Percentiles rank a stretch among this genome's conserved stretches.
Conservation (phyloP, 2,888 invertebrate species). For the Hartigia nigra region DNA sequence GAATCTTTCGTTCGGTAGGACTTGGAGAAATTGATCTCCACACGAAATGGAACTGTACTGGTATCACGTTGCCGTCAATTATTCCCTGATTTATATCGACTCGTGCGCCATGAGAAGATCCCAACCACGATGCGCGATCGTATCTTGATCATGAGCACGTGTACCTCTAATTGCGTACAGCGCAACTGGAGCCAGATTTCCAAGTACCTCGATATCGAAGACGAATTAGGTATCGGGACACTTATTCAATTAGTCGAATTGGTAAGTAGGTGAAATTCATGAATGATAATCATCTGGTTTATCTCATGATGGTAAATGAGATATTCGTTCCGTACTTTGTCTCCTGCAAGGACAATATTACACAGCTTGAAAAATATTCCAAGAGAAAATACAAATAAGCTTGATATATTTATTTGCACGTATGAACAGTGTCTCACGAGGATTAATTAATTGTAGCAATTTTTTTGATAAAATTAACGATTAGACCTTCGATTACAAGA, state of each 20-base stretch:
- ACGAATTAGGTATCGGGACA: constrained; percentile 3
- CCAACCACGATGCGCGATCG: constrained; percentile 11
- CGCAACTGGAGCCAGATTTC: constrained; percentile 5
- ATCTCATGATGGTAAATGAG: background rate
- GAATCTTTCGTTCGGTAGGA: background rate
- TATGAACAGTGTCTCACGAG: background rate
- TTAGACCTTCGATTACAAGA: background rate
- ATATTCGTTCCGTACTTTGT: background rate
- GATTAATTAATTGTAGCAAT: background rate
- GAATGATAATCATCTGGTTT: background rate
- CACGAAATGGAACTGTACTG: constrained; percentile 19
- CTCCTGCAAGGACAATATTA: background rate
- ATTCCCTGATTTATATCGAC: constrained; percentile 25
- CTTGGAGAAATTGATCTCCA: constrained; percentile 1
- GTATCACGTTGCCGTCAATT: constrained; percentile 30
- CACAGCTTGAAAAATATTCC: background rate
- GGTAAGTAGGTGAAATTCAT: constrained; percentile 6
- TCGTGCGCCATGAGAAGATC: constrained; percentile 19
- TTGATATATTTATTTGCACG: background rate
- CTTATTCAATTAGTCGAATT: constrained; percentile 6
- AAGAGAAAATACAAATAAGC: background rate
- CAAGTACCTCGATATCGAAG: background rate
- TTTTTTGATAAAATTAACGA: background rate
- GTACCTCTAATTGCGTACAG: constrained; percentile 3
- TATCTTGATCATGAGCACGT: constrained; percentile 17